Evolutionary conservation across 2,888 invertebrate genomes (phyloP).

Genomic region (Rotaria macrura): DNA sequence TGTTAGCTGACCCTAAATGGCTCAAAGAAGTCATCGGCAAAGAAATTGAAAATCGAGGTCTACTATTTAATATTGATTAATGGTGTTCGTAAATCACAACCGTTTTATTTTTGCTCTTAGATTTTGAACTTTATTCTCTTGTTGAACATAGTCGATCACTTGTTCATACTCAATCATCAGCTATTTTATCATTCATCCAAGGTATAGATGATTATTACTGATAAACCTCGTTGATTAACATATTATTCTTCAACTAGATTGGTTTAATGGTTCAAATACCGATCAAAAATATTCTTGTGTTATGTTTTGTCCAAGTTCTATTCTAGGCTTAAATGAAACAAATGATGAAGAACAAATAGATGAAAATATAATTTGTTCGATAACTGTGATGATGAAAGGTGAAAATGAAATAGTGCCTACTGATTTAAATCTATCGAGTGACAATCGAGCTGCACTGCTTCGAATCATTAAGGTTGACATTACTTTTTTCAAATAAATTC

Average conservation of each 20-base stretch:
- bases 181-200: background rate
- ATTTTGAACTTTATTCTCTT: background rate
- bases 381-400: background rate
- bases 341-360: background rate
- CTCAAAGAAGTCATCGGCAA: constrained; percentile 18
- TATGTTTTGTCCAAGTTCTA: background rate
- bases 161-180: background rate
- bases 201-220: background rate
- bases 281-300: background rate
- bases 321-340: background rate
- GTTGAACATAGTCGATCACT: background rate
- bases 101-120: background rate
- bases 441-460: background rate
- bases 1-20: constrained; percentile 29
- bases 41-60: constrained; percentile 21
- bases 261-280: background rate
- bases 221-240: background rate
- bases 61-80: background rate
- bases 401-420: background rate
- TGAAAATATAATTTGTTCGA: background rate
- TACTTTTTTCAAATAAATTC: background rate
- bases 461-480: background rate
- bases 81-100: background rate
- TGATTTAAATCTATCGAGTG: background rate
- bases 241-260: background rate